Conservation (phyloP, 2,797 vertebrate genomes). For the Acridotheres tristis region DNA sequence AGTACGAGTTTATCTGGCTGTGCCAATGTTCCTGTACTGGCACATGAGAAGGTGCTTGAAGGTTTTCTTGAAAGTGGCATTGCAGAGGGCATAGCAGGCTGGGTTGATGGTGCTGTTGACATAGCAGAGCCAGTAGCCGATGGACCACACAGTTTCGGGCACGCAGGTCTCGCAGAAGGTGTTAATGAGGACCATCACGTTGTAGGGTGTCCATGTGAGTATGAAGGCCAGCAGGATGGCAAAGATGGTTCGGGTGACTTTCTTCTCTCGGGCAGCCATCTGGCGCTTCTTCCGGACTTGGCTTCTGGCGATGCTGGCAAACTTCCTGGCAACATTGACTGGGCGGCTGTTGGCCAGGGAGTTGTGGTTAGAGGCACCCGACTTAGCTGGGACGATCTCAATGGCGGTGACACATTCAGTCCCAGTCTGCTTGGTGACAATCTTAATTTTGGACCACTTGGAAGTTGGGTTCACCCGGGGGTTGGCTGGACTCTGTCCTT, state of each 20-base stretch:
- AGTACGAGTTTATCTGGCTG: constrained; percentile 77
- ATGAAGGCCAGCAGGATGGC: constrained; percentile 95
- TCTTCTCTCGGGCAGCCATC: constrained; percentile 97
- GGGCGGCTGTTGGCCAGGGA: constrained; percentile 86
- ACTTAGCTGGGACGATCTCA: constrained; percentile 90
- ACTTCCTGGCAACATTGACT: constrained; percentile 91
- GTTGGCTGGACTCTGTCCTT: constrained; percentile 68
- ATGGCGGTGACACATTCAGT: constrained; percentile 95
- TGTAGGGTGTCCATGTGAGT: constrained; percentile 96
- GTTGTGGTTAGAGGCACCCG: constrained; percentile 80
- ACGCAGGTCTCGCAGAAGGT: constrained; percentile 86
- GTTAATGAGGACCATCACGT: constrained; percentile 94
- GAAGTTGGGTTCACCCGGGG: constrained; percentile 76
- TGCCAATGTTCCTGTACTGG: constrained; percentile 96
- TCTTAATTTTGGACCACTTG: constrained; percentile 98
- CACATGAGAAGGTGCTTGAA: constrained; percentile 97
- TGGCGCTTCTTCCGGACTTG: constrained; percentile 97
- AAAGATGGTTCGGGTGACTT: constrained; percentile 98
- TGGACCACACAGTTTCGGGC: constrained; percentile 81
- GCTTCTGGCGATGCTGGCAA: constrained; percentile 96
- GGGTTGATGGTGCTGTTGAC: constrained; percentile 94
- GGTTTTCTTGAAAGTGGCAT: constrained; percentile 89
- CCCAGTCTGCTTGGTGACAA: constrained; percentile 94
- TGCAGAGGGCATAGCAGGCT: constrained; percentile 90
- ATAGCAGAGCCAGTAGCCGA: constrained; percentile 91